Evolutionary conservation across 2,888 invertebrate species (phyloP).

Genomic region (Meghimatium bilineatum): DNA sequence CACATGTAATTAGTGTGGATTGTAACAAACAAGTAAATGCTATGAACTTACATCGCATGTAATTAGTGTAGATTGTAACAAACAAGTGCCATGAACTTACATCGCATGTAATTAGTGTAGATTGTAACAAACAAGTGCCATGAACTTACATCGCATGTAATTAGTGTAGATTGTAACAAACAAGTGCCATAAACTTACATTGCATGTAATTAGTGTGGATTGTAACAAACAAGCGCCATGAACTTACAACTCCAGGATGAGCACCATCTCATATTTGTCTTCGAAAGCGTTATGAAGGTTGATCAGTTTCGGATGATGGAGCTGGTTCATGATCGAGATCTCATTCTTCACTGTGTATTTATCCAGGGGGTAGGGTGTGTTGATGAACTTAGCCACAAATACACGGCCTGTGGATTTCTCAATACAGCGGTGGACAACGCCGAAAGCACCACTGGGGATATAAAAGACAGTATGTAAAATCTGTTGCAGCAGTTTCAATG

Average conservation of each 20-base stretch:
- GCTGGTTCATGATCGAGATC: slow-evolving; percentile 98
- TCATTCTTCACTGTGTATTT: slow-evolving; percentile 98
- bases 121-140: too few relatives aligned
- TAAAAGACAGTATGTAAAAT: neutral
- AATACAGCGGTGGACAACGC: slow-evolving; percentile 98
- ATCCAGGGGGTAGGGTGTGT: slow-evolving; percentile 87
- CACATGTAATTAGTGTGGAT: too few relatives aligned
- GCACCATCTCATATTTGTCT: slow-evolving; percentile 99
- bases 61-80: too few relatives aligned
- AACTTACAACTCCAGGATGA: slow-evolving; percentile 98
- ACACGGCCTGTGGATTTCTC: slow-evolving; percentile 97
- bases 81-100: too few relatives aligned
- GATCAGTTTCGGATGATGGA: slow-evolving; percentile 97
- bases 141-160: too few relatives aligned
- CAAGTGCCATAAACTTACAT: too few relatives aligned
- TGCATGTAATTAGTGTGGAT: too few relatives aligned
- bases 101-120: too few relatives aligned
- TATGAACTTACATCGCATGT: too few relatives aligned
- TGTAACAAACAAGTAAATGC: too few relatives aligned
- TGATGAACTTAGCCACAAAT: slow-evolving; percentile 99
- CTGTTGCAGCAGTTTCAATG: neutral
- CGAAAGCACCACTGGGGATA: slow-evolving; percentile 89
- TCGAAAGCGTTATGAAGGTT: slow-evolving; percentile 99
- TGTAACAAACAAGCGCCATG: neutral
- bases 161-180: too few relatives aligned